Conservation (phyloP, 2,797 vertebrate species). For the Artibeus lituratus region DNA sequence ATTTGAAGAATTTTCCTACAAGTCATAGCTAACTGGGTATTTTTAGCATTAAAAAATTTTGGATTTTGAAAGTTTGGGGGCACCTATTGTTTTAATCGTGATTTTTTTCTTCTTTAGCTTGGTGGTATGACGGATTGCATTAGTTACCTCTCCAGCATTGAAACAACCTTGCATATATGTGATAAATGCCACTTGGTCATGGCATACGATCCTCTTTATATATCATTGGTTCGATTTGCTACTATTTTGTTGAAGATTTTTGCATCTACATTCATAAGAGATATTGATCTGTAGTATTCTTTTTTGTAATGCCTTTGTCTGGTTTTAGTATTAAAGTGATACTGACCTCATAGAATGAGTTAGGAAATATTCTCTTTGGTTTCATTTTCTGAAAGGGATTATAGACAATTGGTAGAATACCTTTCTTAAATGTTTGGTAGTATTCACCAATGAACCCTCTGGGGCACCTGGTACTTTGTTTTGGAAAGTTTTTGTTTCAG, state of each 20-base stretch:
- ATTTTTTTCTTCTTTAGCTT: background rate
- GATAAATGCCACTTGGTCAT: background rate
- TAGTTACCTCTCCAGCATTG: background rate
- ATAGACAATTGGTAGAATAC: background rate
- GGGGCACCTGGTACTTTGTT: background rate
- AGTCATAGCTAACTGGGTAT: background rate
- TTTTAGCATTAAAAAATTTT: background rate
- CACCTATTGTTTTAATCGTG: background rate
- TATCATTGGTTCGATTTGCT: background rate
- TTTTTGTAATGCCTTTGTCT: background rate
- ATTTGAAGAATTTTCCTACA: background rate
- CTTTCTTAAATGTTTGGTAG: background rate
- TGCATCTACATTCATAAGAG: background rate
- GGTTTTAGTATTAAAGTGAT: background rate
- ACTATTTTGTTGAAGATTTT: background rate
- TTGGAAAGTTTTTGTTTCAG: background rate
- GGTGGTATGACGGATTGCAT: background rate
- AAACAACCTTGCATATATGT: background rate
- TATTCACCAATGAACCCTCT: background rate
- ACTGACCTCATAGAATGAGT: background rate
- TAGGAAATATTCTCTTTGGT: background rate
- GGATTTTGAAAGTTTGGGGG: background rate
- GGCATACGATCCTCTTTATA: background rate
- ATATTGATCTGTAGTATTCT: background rate
- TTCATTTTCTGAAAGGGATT: background rate